Conservation (phyloP, 2,888 invertebrate genomes). For the Holacanthella duospinosa region DNA sequence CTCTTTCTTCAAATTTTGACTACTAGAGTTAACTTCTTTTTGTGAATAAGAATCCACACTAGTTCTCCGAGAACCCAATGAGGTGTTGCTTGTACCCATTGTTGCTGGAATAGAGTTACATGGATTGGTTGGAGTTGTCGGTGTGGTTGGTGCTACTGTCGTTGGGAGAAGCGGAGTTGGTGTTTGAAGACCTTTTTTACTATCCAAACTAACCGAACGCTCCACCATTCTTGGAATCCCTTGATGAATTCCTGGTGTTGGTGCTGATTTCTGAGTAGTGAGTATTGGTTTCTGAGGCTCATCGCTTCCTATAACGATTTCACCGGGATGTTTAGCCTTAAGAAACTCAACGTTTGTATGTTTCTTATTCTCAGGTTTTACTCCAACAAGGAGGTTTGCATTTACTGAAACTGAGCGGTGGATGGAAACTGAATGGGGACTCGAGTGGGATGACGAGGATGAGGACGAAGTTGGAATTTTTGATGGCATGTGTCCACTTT, state of each 20-base stretch:
- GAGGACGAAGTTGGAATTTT: not conserved
- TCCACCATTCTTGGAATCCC: slow-evolving; percentile 32
- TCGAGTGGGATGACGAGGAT: not conserved
- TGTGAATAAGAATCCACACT: slow-evolving; percentile 28
- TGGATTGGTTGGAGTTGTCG: not conserved
- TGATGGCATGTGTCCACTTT: not conserved
- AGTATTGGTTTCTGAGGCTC: slow-evolving; percentile 1
- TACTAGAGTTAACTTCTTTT: not conserved
- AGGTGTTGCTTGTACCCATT: not conserved
- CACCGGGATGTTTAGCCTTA: not conserved
- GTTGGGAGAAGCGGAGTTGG: slow-evolving; percentile 1
- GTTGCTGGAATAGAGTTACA: not conserved
- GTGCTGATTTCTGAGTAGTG: slow-evolving; percentile 1
- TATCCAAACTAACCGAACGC: slow-evolving; percentile 35
- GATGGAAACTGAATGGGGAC: not conserved
- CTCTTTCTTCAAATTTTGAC: not conserved
- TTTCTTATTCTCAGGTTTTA: not conserved
- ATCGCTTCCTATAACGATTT: not conserved
- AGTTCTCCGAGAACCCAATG: slow-evolving; percentile 25
- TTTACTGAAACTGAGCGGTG: not conserved
- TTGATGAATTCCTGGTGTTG: slow-evolving; percentile 18
- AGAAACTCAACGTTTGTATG: not conserved
- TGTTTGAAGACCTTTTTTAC: slow-evolving; percentile 22
- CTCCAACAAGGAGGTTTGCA: not conserved
- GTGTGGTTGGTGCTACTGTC: slow-evolving; percentile 7